These are phyloP conservation scores for Aeoliscus strigatus DNA, from an alignment of 2,797 vertebrate species.

Conservation along the genomic window DNA sequence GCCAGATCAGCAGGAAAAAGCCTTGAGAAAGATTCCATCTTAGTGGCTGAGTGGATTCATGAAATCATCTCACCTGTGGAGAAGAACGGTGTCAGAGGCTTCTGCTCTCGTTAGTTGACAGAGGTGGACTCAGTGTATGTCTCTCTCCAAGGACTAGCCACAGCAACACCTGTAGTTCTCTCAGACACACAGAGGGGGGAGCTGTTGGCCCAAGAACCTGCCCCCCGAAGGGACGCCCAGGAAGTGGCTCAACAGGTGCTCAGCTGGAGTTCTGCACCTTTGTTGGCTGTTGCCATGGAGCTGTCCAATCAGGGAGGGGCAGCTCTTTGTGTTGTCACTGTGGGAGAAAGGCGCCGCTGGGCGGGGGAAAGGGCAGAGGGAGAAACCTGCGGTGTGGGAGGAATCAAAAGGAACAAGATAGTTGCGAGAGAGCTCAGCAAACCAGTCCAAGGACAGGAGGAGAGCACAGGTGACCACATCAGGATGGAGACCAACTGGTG, in stretches of 20 bases:
- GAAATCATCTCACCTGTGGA: too few species aligned
- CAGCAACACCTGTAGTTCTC: conserved; percentile 17
- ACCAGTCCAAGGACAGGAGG: conserved; percentile 14
- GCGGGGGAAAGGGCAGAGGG: conserved; percentile 42
- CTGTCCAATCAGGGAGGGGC: conserved; percentile 55
- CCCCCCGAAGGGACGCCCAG: conserved; percentile 52
- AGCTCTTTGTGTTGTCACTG: conserved; percentile 46
- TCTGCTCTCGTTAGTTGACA: too few species aligned
- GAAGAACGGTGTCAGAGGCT: too few species aligned
- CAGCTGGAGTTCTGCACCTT: conserved; percentile 63
- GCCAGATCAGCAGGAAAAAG: too few species aligned
- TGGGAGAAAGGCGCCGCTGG: conserved; percentile 49
- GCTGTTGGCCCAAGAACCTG: conserved; percentile 36
- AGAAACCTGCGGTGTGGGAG: conserved; percentile 44
- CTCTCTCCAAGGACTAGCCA: conserved; percentile 6
- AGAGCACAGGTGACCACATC: conserved; percentile 5
- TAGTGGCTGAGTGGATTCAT: too few species aligned
- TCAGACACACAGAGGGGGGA: conserved; percentile 59
- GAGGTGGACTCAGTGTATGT: too few species aligned
- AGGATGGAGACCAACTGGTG: conserved; percentile 69
- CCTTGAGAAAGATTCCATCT: too few species aligned
- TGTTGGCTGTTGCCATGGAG: conserved; percentile 68
- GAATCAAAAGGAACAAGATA: conserved; percentile 27
- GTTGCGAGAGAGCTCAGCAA: conserved; percentile 18
- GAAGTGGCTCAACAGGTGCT: conserved; percentile 74